A percentile compares a stretch with the other conserved stretches of the same genome.
Evolutionary conservation across 2,113 vertebrate genomes (phyloP).

Genomic region (Gila orcuttii): DNA sequence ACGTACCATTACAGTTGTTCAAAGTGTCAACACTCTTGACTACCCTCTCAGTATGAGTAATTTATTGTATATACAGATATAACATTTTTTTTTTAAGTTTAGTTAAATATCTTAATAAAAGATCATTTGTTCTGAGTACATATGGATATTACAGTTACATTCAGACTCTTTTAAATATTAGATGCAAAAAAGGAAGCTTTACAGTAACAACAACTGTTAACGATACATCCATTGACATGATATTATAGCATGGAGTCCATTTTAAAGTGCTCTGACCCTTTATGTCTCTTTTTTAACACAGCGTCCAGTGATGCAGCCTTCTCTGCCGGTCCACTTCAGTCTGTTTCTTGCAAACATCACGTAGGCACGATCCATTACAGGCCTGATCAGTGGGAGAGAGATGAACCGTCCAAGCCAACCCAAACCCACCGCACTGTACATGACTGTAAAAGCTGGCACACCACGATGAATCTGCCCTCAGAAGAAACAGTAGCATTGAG

Average conservation of each 20-base stretch:
- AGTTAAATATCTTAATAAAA: not conserved
- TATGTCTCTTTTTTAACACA: slow-evolving; percentile 60
- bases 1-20: not conserved
- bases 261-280: not conserved
- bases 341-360: slow-evolving; percentile 69
- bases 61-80: slow-evolving; percentile 1
- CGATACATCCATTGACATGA: not conserved
- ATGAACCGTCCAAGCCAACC: slow-evolving; percentile 66
- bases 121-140: not conserved
- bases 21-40: not conserved
- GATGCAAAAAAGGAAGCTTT: not conserved
- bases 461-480: slow-evolving; percentile 66
- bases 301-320: slow-evolving; percentile 59
- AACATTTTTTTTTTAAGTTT: not conserved
- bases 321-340: slow-evolving; percentile 70
- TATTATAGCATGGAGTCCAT: not conserved
- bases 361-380: slow-evolving; percentile 68
- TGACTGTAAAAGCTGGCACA: slow-evolving; percentile 69
- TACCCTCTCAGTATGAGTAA: not conserved
- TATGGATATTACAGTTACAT: not conserved
- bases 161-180: not conserved
- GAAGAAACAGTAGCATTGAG: not conserved
- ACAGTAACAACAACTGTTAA: not conserved
- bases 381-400: slow-evolving; percentile 66
- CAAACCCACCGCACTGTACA: slow-evolving; percentile 70